Percentiles rank a stretch among this genome's conserved stretches.
These are phyloP conservation scores for Lepidotrigona ventralis DNA, from an alignment of 1,140 invertebrate genomes.

Conservation along the genomic window DNA sequence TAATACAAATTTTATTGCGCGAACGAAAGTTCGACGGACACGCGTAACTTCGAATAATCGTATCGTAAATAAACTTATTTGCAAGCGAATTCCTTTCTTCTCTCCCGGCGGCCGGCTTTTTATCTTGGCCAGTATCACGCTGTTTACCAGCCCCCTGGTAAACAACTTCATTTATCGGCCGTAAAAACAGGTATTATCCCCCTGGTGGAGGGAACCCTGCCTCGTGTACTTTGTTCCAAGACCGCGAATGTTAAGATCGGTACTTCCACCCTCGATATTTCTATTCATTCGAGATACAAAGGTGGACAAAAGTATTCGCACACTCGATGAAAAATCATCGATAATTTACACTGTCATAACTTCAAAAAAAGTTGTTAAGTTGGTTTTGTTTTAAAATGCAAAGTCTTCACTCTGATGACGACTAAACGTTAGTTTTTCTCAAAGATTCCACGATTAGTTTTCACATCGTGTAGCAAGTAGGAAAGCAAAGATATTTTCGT, in stretches of 20 bases:
- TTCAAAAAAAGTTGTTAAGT: no score
- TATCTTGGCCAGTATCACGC: not conserved
- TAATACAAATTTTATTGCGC: constrained; percentile 33
- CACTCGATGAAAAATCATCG: no score
- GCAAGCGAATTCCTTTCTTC: constrained; percentile 48
- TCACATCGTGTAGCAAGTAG: no score
- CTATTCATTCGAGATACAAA: not conserved
- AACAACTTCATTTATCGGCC: constrained; percentile 37
- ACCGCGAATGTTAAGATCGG: not conserved
- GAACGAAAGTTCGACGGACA: constrained; percentile 27
- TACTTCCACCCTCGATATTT: not conserved
- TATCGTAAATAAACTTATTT: constrained; percentile 47
- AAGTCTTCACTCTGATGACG: no score
- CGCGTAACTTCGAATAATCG: constrained; percentile 33
- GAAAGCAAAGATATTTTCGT: no score
- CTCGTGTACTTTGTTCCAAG: not conserved
- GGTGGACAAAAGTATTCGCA: no score
- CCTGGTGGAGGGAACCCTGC: not conserved
- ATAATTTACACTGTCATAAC: no score
- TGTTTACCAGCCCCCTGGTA: constrained; percentile 22
- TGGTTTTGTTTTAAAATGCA: no score
- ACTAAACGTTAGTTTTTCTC: no score
- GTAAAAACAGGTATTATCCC: constrained; percentile 28
- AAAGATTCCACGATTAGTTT: no score
- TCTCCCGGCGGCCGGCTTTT: not conserved